Base-by-base conservation (phyloP, 2,888 invertebrate species). In the Amiota minor region DNA sequence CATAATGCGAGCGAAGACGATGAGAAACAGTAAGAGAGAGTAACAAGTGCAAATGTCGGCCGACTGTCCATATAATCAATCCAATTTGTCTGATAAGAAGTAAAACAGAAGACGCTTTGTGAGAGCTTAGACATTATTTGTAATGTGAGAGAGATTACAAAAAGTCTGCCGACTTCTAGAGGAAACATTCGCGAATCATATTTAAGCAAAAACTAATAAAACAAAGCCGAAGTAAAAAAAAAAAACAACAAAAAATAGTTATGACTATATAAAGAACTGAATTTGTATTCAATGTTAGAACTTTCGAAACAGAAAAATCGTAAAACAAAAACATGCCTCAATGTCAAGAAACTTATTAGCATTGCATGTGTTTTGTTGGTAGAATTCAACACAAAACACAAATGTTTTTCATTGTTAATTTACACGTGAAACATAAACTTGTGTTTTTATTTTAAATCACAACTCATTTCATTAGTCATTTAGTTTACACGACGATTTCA, bases 271-370 rank as follows among this genome's bases (percentile, higher is more conserved):
- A 16, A 16, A 55, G n/a, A 55, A 16, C 16, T 18, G 56, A 16
- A 16, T 20, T 18, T 18, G 47, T 18, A 46, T 65, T 65, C 62
- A 62, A 62, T 62, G 46, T 65, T 65, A 49, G 49, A 46, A 47
- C 65, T 65, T 47, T 47, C 65, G 18, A 49, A 64, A 59, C 16
- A 16, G 20, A 50, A 50, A 12, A 50, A n/a, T 56, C 56, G 20
- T 16, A 56, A 56, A 56, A 14, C 1, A 18, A 16, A 59, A 16
- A 14, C n/a, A 23, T 23, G 53, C 14, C 50, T 68, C 67, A 68
- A 68, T 50, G 67, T 53, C 50, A 53, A 49, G 45, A 62, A 14
- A 59, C 12, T 53, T 53, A 16, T 16, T 53, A 53, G n/a, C 9
- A 12, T 9, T n/a, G 45, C 61, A 20, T 16, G 18, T 56, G 18